phyloP scores from a whole-genome alignment of 64 coral and sea anemone genomes.

The Actinia tenebrosa region DNA sequence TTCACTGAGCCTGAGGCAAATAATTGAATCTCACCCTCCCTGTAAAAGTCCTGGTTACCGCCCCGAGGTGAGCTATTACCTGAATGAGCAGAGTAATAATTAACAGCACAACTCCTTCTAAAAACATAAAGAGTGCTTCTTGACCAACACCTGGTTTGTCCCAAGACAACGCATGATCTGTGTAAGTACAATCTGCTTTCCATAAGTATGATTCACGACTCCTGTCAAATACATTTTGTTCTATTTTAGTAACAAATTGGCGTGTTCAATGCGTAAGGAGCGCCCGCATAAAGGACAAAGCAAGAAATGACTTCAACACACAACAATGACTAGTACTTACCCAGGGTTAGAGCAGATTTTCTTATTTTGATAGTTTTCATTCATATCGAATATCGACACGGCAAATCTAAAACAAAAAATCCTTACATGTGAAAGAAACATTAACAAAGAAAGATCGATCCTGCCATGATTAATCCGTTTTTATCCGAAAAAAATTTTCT shows the following conservation, averaged over 20 bases:
- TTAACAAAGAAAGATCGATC: too few relatives aligned
- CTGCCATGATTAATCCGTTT: too few relatives aligned
- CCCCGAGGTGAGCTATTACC: constrained; percentile 10
- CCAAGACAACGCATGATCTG: constrained; percentile 63
- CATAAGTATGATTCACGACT: background rate
- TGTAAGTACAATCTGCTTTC: constrained; percentile 18
- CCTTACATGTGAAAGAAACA: too few relatives aligned
- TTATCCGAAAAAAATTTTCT: too few relatives aligned
- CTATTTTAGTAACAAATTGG: too few relatives aligned
- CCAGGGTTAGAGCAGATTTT: constrained; percentile 38
- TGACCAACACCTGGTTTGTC: constrained; percentile 83
- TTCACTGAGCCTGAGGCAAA: too few relatives aligned
- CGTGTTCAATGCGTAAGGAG: background rate
- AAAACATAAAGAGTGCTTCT: constrained; percentile 62
- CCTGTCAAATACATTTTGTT: background rate
- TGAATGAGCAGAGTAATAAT: constrained; percentile 69
- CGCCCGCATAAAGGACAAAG: background rate
- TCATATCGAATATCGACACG: constrained; percentile 56
- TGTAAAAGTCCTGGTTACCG: too few relatives aligned
- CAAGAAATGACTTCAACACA: background rate
- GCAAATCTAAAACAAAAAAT: constrained; percentile 47
- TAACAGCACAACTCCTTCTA: constrained; percentile 72
- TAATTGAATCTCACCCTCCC: too few relatives aligned
- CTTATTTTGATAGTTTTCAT: constrained; percentile 41
- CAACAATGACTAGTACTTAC: background rate